A percentile compares a stretch with the other conserved stretches of the same genome.
Conservation (phyloP, 2,888 invertebrate genomes). For the Caenorhabditis panamensis region DNA sequence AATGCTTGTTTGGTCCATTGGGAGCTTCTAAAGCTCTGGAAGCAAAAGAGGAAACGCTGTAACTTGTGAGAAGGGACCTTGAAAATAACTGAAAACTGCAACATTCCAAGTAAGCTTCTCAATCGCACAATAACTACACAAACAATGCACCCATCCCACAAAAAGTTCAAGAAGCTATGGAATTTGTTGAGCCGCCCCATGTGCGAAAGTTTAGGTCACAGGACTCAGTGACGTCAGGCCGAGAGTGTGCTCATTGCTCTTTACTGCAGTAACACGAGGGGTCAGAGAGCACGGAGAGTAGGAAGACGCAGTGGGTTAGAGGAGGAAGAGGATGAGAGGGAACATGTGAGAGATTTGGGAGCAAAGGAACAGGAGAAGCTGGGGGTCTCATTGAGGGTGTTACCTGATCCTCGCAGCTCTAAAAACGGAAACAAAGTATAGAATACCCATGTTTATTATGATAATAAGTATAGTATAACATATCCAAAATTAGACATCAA, state of each 20-base stretch:
- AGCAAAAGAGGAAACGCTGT: no score
- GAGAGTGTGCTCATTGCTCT: conserved; percentile 13
- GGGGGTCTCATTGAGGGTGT: no score
- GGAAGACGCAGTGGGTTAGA: conserved; percentile 19
- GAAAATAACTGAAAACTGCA: no score
- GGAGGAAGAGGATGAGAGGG: background rate
- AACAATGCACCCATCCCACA: no score
- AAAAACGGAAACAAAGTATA: no score
- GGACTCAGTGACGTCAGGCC: conserved; percentile 32
- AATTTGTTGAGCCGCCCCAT: background rate
- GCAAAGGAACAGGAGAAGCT: background rate
- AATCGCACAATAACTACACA: no score
- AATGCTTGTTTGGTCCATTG: no score
- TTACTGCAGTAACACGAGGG: conserved; percentile 17
- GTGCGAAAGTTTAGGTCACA: conserved; percentile 12
- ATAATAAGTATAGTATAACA: background rate
- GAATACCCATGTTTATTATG: conserved; percentile 30
- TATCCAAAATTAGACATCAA: conserved; percentile 42
- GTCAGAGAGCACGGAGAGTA: background rate
- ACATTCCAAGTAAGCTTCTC: no score
- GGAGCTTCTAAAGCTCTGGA: no score
- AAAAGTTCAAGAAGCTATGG: background rate
- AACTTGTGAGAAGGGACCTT: no score
- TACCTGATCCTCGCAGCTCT: no score
- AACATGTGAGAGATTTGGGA: conserved; percentile 15